Percentiles rank a stretch among this genome's conserved stretches.
Evolutionary conservation across 2,797 vertebrate genomes (phyloP).

Genomic region (Myotis planiceps): DNA sequence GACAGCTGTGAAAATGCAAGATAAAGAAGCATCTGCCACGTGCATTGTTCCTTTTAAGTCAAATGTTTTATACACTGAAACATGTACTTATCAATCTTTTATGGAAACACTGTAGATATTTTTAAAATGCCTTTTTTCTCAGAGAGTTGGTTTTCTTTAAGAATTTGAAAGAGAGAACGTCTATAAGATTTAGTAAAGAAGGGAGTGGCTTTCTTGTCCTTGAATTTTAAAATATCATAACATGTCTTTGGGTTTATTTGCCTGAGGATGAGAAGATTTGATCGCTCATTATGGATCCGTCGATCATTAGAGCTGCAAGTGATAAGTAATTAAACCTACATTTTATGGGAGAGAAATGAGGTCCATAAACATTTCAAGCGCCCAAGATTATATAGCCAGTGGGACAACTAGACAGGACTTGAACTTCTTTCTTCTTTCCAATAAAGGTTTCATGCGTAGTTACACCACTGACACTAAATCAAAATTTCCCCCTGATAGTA

Average conservation of each 20-base stretch:
- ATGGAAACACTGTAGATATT: constrained; percentile 47
- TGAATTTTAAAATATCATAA: constrained; percentile 57
- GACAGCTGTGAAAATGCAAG: constrained; percentile 65
- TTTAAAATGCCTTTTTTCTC: constrained; percentile 54
- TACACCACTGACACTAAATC: background rate
- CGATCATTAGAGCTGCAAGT: constrained; percentile 4
- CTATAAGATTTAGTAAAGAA: constrained; percentile 55
- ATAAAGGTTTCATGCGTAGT: background rate
- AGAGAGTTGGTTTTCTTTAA: constrained; percentile 39
- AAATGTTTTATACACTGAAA: constrained; percentile 66
- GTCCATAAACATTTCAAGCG: background rate
- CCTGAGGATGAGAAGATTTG: background rate
- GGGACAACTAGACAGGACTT: background rate
- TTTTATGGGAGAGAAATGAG: constrained; percentile 22
- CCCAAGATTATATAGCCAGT: background rate
- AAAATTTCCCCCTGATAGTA: background rate
- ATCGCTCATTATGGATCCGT: constrained; percentile 5
- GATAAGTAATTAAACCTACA: constrained; percentile 47
- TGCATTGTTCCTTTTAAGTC: constrained; percentile 58
- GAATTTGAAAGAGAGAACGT: constrained; percentile 34
- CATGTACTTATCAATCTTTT: constrained; percentile 66
- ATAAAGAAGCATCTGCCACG: constrained; percentile 29
- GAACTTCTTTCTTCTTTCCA: background rate
- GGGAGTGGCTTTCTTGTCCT: background rate
- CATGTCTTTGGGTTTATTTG: background rate